Base-by-base conservation (phyloP, 2,888 invertebrate genomes). In the Tetanocera ferruginea region DNA sequence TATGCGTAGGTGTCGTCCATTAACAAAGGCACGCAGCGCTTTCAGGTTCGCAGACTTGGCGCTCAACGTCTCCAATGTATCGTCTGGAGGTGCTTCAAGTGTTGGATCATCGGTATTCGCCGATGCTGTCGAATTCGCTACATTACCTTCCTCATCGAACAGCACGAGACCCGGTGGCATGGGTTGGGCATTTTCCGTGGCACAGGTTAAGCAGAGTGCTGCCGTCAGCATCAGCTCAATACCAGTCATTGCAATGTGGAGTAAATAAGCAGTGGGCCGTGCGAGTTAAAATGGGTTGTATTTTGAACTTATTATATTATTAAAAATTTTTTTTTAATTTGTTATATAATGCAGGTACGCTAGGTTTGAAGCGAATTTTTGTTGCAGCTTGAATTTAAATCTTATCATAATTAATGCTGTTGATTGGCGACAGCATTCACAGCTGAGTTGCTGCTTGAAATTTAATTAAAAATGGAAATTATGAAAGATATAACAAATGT, bases 1-100 rank as follows among this genome's bases (percentile, higher is more conserved):
- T 76, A 89, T 87, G 11, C 82, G 84, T 78, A 89, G 81, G 78
- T 89, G 87, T 3, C 83, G 81, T 2, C 89, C 90, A 78, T 86
- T 88, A 5, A 89, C 82, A 85, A 87, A 89, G 11, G 81, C 62
- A 0, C 82, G 82, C 75, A 89, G 80, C 4, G 80, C 79, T 0
- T 79, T 76, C 51, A 87, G 60, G 14, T 83, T 83, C 5, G 80
- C 78, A 23, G 78, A 80, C 76, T 88, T 89, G 3, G 78, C 80
- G 17, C 80, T 80, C 17, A 85, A 60, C 9, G 83, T 81, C n/a
- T 83, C 81, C 1, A 86, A 66, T 3, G 85, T 87, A 79, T 84
- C 85, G 19, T 17, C 23, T 1, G 80, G 80, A 23, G 80, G 81
- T 72, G 80, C 82, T 3, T 80, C 82, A 64, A 83, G 4, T 60